phyloP scores from a whole-genome alignment of 1,140 invertebrate genomes.

The Eriosoma lanigerum region DNA sequence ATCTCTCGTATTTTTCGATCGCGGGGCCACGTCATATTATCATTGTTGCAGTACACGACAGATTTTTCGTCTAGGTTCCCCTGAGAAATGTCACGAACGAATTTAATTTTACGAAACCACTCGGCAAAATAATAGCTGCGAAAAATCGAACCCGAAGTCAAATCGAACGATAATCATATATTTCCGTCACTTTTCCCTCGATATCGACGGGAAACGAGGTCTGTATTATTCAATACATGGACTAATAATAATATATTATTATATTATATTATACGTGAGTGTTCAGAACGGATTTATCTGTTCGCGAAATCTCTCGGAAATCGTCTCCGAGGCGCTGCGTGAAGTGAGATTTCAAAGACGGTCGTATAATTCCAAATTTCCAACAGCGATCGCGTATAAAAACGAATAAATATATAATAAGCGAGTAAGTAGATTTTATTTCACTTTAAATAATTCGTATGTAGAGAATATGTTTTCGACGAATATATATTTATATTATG shows the following conservation, averaged over 20 bases:
- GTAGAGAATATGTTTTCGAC: too few species aligned
- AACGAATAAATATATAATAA: too few species aligned
- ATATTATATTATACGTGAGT: not conserved
- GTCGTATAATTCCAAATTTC: too few species aligned
- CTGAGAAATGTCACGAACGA: not conserved
- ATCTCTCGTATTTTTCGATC: not conserved
- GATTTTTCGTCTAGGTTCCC: not conserved
- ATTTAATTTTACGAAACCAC: conserved; percentile 21
- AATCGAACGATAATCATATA: not conserved
- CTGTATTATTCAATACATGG: not conserved
- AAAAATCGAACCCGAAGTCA: too few species aligned
- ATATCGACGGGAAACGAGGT: not conserved
- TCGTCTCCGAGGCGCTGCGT: not conserved
- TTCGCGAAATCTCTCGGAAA: not conserved
- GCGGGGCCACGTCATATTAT: not conserved
- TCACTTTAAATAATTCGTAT: too few species aligned
- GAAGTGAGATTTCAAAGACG: too few species aligned
- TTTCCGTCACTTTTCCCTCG: not conserved
- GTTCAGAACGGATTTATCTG: not conserved
- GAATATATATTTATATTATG: too few species aligned
- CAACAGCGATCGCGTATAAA: too few species aligned
- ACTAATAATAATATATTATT: too few species aligned
- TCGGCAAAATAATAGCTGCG: not conserved
- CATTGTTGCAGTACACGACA: not conserved
- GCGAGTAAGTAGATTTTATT: too few species aligned